Base-by-base conservation (phyloP, 2,888 invertebrate species). In the Lathronympha strigana region DNA sequence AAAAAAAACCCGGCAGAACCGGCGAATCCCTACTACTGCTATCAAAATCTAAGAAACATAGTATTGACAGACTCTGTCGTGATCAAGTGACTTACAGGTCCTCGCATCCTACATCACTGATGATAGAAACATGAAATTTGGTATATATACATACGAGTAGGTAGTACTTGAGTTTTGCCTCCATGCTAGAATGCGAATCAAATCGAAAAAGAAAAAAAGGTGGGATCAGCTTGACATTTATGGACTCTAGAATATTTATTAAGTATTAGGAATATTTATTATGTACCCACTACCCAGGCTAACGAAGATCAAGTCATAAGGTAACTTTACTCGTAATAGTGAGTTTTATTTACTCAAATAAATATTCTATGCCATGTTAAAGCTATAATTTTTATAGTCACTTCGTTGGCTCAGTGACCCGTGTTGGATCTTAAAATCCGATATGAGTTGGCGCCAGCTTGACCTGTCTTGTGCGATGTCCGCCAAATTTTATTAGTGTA, bases 171-270 rank as follows among this genome's bases (percentile, higher is more conserved):
- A 4, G 3, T 36, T 36, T n/a, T 11, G n/a, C 38, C n/a, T 25
- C 5, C n/a, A 23, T 23, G n/a, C n/a, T 23, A 23, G 3, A 19
- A 45, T 21, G 21, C 45, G 21, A 5, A 23, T 47, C 23, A 23
- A 47, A 47, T 47, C 23, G 2, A 25, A 23, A 47, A 47, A 23
- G 23, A 2, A n/a, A 23, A 47, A 47, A 2, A 13, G 21, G 21
- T 21, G 19, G 43, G 19, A 23, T 21, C 11, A 13, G 45, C 11
- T 23, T 47, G 47, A 47, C 47, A 47, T 47, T 47, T 47, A 23
- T 47, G 4, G 23, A 23, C 47, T n/a, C 23, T 25, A 45, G 47
- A 23, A 47, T 47, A 23, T 47, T 47, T 47, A 47, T 47, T 47
- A 23, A 23, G 23, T 47, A 45, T 21, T 36, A 0, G 13, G 5